Conservation (phyloP, 1,140 invertebrate genomes). For the Mizuhopecten yessoensis region DNA sequence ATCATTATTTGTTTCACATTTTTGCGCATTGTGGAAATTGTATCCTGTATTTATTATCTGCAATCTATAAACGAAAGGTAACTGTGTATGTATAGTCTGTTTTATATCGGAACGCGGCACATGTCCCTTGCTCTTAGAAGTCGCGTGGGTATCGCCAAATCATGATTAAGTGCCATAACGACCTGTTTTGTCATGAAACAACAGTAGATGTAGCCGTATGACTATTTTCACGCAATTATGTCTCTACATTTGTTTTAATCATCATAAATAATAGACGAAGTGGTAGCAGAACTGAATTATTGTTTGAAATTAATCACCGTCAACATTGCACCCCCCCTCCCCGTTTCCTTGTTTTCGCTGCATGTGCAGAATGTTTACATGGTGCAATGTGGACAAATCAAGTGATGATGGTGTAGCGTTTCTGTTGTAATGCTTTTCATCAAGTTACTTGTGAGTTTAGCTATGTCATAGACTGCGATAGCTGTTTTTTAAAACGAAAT, state of each 20-base stretch:
- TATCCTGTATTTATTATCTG: slow-evolving; percentile 16
- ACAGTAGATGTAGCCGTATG: not conserved
- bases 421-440: no score
- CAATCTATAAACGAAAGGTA: not conserved
- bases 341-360: not conserved
- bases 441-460: no score
- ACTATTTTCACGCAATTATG: not conserved
- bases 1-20: not conserved
- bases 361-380: no score
- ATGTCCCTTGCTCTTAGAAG: slow-evolving; percentile 42
- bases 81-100: not conserved
- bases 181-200: not conserved
- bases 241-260: not conserved
- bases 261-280: not conserved
- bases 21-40: not conserved
- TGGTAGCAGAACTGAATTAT: not conserved
- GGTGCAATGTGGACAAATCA: no score
- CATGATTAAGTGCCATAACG: not conserved
- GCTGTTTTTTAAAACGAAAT: no score
- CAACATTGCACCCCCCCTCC: not conserved
- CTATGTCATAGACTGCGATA: no score
- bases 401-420: no score
- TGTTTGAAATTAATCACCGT: not conserved
- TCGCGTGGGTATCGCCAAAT: not conserved
- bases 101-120: slow-evolving; percentile 41